Evolutionary conservation across 2,113 vertebrate genomes (phyloP).

Genomic region (Gorsachius goisagi): DNA sequence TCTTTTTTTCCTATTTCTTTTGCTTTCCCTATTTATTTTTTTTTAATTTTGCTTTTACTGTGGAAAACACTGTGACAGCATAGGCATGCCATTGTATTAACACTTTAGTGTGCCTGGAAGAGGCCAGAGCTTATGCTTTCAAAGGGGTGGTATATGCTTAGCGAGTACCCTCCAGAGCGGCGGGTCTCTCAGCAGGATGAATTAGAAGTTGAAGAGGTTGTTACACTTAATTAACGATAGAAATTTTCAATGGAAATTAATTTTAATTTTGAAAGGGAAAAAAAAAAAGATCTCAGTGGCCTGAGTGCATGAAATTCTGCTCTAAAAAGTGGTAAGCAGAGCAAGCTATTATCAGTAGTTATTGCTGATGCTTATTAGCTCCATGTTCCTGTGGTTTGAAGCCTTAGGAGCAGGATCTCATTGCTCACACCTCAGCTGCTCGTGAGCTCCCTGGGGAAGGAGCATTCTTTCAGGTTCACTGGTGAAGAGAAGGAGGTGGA

Average conservation of each 20-base stretch:
- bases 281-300: not conserved
- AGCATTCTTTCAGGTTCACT: not conserved
- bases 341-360: not conserved
- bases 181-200: not conserved
- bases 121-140: not conserved
- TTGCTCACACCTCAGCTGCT: not conserved
- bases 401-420: not conserved
- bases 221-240: not conserved
- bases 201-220: not conserved
- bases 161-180: accelerated
- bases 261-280: not conserved
- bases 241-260: not conserved
- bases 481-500: not conserved
- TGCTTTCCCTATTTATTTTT: not conserved
- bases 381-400: not conserved
- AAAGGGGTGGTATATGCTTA: not conserved
- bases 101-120: not conserved
- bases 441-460: not conserved
- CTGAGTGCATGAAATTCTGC: not conserved
- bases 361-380: not conserved
- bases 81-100: not conserved
- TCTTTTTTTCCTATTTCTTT: not conserved
- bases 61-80: not conserved
- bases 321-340: not conserved
- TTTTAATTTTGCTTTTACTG: not conserved